A percentile compares a stretch with the other conserved stretches of the same genome.
Evolutionary conservation across 2,888 invertebrate genomes (phyloP).

Genomic region (Chaitophorus viminalis): DNA sequence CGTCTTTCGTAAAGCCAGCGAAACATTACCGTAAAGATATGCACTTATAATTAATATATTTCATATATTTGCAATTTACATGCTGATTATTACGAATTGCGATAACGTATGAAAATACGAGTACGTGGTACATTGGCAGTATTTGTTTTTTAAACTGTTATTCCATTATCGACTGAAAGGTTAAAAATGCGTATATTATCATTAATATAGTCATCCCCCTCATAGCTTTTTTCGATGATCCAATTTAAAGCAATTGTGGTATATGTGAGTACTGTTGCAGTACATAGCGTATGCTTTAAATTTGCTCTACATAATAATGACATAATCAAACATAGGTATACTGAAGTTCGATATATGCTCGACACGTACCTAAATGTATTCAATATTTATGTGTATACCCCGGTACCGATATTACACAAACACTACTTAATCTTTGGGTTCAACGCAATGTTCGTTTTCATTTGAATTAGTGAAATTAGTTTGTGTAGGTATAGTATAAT

Average conservation of each 20-base stretch:
- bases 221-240: background rate
- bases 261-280: too few relatives aligned
- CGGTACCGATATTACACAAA: background rate
- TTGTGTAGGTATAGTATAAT: background rate
- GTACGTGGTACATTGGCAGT: background rate
- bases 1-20: background rate
- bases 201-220: background rate
- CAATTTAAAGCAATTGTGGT: background rate
- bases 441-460: conserved; percentile 7
- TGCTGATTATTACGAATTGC: background rate
- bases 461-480: conserved; percentile 1
- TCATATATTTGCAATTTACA: background rate
- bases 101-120: background rate
- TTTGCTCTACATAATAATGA: background rate
- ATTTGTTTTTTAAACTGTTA: background rate
- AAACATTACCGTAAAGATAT: background rate
- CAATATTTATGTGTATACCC: background rate
- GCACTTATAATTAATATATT: background rate
- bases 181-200: background rate
- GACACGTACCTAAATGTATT: background rate
- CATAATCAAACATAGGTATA: background rate
- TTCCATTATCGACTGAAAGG: background rate
- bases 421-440: background rate
- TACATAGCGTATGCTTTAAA: background rate
- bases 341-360: background rate